Percentiles rank a stretch among this genome's conserved stretches.
These are phyloP conservation scores for Bubo scandiacus DNA, from an alignment of 2,113 vertebrate species.

Conservation along the genomic window DNA sequence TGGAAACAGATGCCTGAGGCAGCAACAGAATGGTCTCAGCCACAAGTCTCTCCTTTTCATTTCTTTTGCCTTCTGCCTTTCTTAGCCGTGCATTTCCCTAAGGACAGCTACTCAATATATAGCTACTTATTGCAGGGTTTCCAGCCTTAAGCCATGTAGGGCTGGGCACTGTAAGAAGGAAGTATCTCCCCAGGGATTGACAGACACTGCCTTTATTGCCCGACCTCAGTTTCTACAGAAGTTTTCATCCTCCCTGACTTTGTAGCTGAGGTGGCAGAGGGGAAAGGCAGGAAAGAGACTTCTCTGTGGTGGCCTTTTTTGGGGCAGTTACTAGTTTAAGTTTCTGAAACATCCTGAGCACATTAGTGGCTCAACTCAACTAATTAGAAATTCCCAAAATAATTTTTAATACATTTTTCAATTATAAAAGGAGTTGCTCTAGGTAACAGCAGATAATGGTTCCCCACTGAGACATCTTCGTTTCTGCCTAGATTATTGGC, in stretches of 20 bases:
- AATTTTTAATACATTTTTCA: constrained; percentile 51
- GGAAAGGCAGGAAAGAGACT: background rate
- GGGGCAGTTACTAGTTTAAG: background rate
- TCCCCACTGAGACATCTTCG: fast-evolving
- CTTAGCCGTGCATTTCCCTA: background rate
- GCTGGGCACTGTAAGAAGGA: background rate
- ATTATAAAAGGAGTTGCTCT: background rate
- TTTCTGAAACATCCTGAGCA: background rate
- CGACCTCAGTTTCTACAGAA: background rate
- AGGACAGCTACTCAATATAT: background rate
- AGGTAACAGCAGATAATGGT: background rate
- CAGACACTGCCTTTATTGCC: background rate
- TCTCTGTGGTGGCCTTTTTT: background rate
- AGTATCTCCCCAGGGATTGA: background rate
- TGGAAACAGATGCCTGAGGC: background rate
- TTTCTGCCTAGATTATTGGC: background rate
- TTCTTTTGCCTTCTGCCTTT: background rate
- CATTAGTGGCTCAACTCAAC: background rate
- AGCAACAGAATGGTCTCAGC: background rate
- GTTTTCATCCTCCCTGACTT: background rate
- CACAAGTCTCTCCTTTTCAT: background rate
- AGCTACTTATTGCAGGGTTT: background rate
- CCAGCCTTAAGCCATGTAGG: background rate
- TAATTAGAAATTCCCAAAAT: constrained; percentile 62
- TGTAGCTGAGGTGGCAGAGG: background rate